These are phyloP conservation scores for Bathynomus jamesi DNA, from an alignment of 1,140 invertebrate species.

Conservation along the genomic window DNA sequence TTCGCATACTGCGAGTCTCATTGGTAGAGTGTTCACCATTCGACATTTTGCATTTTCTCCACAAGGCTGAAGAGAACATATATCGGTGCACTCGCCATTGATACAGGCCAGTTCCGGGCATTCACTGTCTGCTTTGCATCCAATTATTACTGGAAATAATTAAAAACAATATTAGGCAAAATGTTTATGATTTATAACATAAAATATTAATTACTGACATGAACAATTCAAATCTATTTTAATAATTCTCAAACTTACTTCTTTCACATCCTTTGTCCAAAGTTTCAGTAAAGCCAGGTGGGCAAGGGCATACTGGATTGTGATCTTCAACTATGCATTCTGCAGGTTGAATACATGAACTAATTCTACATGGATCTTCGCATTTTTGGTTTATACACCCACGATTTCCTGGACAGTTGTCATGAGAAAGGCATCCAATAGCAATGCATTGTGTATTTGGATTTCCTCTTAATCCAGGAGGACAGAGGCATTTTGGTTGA, in stretches of 20 bases:
- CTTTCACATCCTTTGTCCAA: slow-evolving; percentile 49
- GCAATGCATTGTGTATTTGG: slow-evolving; percentile 57
- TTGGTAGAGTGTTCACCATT: slow-evolving; percentile 72
- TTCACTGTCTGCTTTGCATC: slow-evolving; percentile 38
- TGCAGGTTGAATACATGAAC: slow-evolving; percentile 60
- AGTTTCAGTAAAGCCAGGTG: slow-evolving; percentile 69
- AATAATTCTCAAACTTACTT: too few species aligned
- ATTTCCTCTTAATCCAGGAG: slow-evolving; percentile 53
- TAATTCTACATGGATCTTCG: slow-evolving; percentile 66
- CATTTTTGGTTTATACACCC: slow-evolving; percentile 72
- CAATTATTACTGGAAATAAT: slow-evolving; percentile 41
- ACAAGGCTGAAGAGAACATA: slow-evolving; percentile 38
- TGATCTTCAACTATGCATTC: slow-evolving; percentile 67
- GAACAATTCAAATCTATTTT: too few species aligned
- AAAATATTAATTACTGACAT: too few species aligned
- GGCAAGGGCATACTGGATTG: slow-evolving; percentile 73
- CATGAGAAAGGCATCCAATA: slow-evolving; percentile 67
- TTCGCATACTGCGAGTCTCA: slow-evolving; percentile 43
- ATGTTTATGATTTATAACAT: too few species aligned
- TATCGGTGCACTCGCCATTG: slow-evolving; percentile 36
- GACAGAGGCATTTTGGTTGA: slow-evolving; percentile 42
- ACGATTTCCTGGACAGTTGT: slow-evolving; percentile 63
- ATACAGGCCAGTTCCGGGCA: slow-evolving; percentile 39
- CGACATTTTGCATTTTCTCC: slow-evolving; percentile 60
- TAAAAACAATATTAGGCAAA: too few species aligned